Conservation (phyloP, 2,113 vertebrate species). For the Galemys pyrenaicus region DNA sequence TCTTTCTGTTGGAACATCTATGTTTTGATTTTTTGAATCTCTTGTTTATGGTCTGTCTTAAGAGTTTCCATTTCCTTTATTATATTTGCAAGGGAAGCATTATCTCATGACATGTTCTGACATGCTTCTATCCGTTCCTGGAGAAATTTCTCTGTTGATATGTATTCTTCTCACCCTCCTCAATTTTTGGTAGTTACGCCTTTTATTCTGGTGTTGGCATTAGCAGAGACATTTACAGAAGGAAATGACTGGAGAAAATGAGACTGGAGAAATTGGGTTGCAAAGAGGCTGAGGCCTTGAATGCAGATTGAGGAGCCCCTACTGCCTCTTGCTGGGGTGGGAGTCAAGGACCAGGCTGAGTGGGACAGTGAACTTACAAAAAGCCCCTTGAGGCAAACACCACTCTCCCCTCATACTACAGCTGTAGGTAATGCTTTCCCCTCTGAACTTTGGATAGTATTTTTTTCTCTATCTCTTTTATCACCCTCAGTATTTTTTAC, state of each 20-base stretch:
- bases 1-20: background rate
- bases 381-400: no score
- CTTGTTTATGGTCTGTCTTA: background rate
- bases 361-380: accelerated
- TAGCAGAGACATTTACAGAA: background rate
- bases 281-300: background rate
- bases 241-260: background rate
- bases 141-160: background rate
- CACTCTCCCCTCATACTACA: accelerated
- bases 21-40: background rate
- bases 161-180: background rate
- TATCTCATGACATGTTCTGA: background rate
- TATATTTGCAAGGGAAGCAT: background rate
- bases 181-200: background rate
- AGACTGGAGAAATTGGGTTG: background rate
- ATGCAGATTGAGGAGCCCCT: no score
- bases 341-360: no score
- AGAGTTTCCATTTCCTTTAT: background rate
- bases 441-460: background rate
- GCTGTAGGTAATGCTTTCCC: no score
- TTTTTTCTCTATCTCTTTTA: background rate
- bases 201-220: background rate
- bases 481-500: background rate
- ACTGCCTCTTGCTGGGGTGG: accelerated
- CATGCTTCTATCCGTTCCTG: background rate